These are phyloP conservation scores for Silurus lanzhouensis DNA, from an alignment of 2,797 vertebrate genomes.

Conservation along the genomic window DNA sequence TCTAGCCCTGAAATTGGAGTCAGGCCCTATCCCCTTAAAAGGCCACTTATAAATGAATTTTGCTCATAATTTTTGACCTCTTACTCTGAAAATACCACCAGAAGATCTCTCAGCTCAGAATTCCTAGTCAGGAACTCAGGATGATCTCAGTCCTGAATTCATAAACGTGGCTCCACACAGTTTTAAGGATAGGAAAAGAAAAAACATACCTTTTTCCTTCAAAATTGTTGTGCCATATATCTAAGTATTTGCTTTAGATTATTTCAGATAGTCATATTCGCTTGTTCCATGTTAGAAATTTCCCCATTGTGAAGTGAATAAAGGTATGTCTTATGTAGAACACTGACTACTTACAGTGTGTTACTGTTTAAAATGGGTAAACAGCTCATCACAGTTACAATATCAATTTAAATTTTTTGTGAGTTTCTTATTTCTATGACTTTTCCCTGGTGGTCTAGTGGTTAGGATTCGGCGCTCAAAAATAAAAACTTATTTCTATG, in stretches of 20 bases:
- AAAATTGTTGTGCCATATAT: background rate
- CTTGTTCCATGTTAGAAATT: background rate
- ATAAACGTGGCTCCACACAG: background rate
- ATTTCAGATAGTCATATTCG: background rate
- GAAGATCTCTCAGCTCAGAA: background rate
- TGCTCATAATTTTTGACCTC: background rate
- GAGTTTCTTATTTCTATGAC: too few species aligned
- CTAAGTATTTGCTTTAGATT: background rate
- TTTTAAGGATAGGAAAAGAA: background rate
- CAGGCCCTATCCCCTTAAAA: background rate
- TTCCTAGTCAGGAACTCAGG: background rate
- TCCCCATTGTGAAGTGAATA: too few species aligned
- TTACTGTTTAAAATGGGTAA: background rate
- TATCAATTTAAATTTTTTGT: background rate
- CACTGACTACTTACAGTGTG: background rate
- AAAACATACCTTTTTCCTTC: background rate
- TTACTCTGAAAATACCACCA: background rate
- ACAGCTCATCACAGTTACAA: background rate
- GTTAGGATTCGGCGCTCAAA: too few species aligned
- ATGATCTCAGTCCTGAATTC: background rate
- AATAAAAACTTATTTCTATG: background rate
- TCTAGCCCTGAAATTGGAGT: background rate
- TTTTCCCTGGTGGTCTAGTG: too few species aligned
- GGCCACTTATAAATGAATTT: background rate
- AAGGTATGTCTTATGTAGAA: background rate